Percentiles rank a stretch among this genome's conserved stretches.
Conservation (phyloP, 2,113 vertebrate species). For the Aldabrachelys gigantea region DNA sequence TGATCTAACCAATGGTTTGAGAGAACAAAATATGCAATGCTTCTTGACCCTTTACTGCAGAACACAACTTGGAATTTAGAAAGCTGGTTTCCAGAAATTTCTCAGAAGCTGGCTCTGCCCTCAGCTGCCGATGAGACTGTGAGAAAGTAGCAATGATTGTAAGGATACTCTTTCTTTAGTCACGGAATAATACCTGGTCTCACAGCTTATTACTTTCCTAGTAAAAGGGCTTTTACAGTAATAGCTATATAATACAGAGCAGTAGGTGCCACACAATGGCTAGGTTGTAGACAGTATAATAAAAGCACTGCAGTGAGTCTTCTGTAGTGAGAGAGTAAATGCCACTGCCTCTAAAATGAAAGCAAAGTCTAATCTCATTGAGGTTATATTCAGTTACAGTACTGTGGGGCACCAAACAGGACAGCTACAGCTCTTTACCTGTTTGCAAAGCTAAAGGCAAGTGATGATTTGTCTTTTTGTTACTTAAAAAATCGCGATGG, state of each 20-base stretch:
- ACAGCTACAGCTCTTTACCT: background rate
- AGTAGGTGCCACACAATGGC: background rate
- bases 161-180: fast-evolving
- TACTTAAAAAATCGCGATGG: background rate
- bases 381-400: background rate
- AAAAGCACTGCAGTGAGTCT: background rate
- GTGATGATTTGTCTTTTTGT: background rate
- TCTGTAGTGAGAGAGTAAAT: background rate
- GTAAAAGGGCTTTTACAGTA: background rate
- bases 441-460: background rate
- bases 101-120: background rate
- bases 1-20: background rate
- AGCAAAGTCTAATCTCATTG: background rate
- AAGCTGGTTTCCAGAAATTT: background rate
- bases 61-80: background rate
- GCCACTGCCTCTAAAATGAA: background rate
- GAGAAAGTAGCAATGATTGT: fast-evolving
- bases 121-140: fast-evolving
- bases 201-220: background rate
- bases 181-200: background rate
- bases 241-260: background rate
- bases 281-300: background rate
- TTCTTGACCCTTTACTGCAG: background rate
- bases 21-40: background rate
- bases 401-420: fast-evolving